Evolutionary conservation across 1,140 invertebrate species (phyloP).

Genomic region (Chrysoperla carnea): DNA sequence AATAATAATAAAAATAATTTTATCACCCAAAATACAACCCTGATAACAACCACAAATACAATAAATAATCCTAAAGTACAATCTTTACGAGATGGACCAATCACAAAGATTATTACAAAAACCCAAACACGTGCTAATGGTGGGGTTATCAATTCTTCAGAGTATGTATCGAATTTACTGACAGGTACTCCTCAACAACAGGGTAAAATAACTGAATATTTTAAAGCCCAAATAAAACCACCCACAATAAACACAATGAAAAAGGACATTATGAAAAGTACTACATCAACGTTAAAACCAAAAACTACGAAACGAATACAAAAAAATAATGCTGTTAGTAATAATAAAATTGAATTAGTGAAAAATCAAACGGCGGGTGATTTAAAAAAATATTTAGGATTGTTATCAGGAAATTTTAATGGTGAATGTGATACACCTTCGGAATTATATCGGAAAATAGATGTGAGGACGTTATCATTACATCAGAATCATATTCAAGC

Average conservation of each 20-base stretch:
- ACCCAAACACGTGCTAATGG: too few relatives aligned
- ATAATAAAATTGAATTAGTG: not conserved
- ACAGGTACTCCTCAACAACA: constrained; percentile 15
- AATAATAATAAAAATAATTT: too few relatives aligned
- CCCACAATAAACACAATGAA: constrained; percentile 19
- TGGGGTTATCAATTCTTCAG: too few relatives aligned
- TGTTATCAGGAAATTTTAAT: not conserved
- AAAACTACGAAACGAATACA: not conserved
- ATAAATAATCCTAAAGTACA: too few relatives aligned
- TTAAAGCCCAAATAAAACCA: constrained; percentile 60
- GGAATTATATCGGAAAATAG: not conserved
- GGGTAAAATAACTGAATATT: constrained; percentile 64
- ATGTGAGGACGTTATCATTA: not conserved
- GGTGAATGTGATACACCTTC: not conserved
- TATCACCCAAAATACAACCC: too few relatives aligned
- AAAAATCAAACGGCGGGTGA: not conserved
- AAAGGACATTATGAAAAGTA: constrained; percentile 2
- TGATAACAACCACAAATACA: too few relatives aligned
- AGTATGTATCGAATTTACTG: too few relatives aligned
- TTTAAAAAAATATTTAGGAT: not conserved
- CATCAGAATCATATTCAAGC: not conserved
- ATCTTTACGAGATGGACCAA: too few relatives aligned
- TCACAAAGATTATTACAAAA: too few relatives aligned
- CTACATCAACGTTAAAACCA: constrained; percentile 5
- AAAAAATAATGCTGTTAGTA: not conserved